Evolutionary conservation across 2,888 invertebrate genomes (phyloP), one percentile per base, ranked within the genome.

Genomic region (Griposia aprilina): DNA sequence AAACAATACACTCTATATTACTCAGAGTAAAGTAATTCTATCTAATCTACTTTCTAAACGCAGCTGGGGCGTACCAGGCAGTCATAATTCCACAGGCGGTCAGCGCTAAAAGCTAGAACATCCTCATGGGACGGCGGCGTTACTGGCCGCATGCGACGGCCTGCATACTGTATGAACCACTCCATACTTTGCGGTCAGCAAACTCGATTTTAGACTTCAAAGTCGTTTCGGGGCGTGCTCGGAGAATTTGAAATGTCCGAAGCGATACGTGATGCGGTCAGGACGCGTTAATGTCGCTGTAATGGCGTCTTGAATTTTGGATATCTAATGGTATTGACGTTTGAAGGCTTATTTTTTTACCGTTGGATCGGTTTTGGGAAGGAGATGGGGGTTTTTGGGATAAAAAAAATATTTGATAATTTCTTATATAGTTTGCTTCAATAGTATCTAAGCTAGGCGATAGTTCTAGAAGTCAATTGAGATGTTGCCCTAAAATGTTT

Each of bases 171-270:
- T 94, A 96, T 94, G 94, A 94, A 94, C 90, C 88, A 85, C 89
- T 88, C 94, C 95, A 84, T 87, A 91, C 92, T 92, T 93, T 93
- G 94, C 92, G 96, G 95, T 95, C 96, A 95, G 94, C 93, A 95
- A 96, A 96, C 95, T 96, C 95, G 94, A 96, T 96, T 96, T 93
- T 93, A 92, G 94, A 95, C 96, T 95, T 96, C 96, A 96, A 96
- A 96, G 96, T 94, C 93, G 92, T 90, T 91, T 86, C 85, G 91
- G 87, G 87, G 86, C 87, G 79, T 81, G 88, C 88, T 76, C 76
- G 80, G 80, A 86, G 88, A 89, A 88, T 89, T 89, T 89, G 83
- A 88, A 89, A 88, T 79, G 84, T 78, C 81, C 83, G 79, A 82
- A 68, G 78, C 89, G 84, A 88, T 90, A 90, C 91, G 91, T 91